These are phyloP conservation scores for Crocallis elinguaria DNA, from an alignment of 2,888 invertebrate genomes.

Conservation along the genomic window DNA sequence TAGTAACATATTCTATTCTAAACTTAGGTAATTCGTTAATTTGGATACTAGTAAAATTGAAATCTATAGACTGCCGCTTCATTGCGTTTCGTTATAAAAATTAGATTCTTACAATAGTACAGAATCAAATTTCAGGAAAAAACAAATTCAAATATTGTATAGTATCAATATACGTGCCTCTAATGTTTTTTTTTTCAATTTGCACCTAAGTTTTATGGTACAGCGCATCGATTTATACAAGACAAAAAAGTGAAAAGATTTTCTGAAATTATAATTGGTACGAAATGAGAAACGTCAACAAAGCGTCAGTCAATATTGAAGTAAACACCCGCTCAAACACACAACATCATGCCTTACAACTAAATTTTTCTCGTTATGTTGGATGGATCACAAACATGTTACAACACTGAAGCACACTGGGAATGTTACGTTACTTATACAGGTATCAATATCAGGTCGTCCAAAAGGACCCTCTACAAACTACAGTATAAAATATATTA, in stretches of 20 bases:
- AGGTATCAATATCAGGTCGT: conserved; percentile 80
- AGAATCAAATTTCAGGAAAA: neutral
- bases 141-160: neutral
- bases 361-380: conserved; percentile 69
- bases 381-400: conserved; percentile 84
- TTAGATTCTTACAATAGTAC: conserved; percentile 3
- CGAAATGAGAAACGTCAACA: too few species aligned
- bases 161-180: neutral
- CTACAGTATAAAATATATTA: conserved; percentile 77
- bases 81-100: conserved; percentile 26
- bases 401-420: conserved; percentile 80
- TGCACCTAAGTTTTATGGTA: neutral
- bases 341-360: conserved; percentile 76
- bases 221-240: neutral
- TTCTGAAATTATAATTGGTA: neutral
- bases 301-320: conserved; percentile 59
- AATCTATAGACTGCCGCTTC: conserved; percentile 58
- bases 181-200: conserved; percentile 5
- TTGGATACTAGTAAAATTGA: conserved; percentile 66
- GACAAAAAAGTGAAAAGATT: neutral
- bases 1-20: conserved; percentile 44
- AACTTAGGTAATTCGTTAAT: conserved; percentile 37
- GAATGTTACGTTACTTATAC: conserved; percentile 81
- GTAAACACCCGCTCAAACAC: conserved; percentile 67
- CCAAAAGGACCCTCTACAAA: conserved; percentile 43